Base-by-base conservation (phyloP, 2,113 vertebrate species). In the Recurvirostra avosetta region DNA sequence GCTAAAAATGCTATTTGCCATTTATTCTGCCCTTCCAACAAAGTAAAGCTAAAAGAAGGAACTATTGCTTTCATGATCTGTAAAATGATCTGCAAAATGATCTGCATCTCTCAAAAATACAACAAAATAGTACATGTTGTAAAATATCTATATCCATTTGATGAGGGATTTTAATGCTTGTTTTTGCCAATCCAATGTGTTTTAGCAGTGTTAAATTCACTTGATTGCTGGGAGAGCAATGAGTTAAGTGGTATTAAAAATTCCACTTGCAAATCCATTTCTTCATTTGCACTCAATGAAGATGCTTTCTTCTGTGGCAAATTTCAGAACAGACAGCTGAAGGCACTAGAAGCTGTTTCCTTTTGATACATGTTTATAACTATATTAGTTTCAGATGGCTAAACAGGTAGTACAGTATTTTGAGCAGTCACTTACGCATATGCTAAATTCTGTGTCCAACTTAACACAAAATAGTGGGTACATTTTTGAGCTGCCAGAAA, bases 331-430 rank as follows among this genome's bases (percentile, higher is more conserved):
- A 82, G 62, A 71, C 26, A 73, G 30, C 30, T 88, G 91, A 93
- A 59, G 9, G 45, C 15, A 45, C 8, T 50, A 55, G 76, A 83
- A 91, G 12, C 13, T 63, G 34, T 92, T 90, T 95, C 56, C 29
- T 90, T 90, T 73, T 65, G 90, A 79, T 81, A 77, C 5, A 4
- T 65, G 34, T 76, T 49, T 87, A 72, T 61, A 80, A 73, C 53
- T 67, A 20, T n/a, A 52, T 95, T 90, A 85, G 58, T 73, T 89
- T 95, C 89, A 95, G 72, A 81, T 88, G 83, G 34, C 40, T 96
- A 56, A 92, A 75, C 73, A 78, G 45, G 38, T 53, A 96, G 30
- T 41, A 49, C 50, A 70, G 29, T 68, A 79, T 76, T 80, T 75
- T 67, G n/a, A 47, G 18, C 41, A 73, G 41, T 41, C 38, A 77